These are phyloP conservation scores for Peromyscus polionotus DNA, from an alignment of 2,113 vertebrate genomes.

Conservation along the genomic window DNA sequence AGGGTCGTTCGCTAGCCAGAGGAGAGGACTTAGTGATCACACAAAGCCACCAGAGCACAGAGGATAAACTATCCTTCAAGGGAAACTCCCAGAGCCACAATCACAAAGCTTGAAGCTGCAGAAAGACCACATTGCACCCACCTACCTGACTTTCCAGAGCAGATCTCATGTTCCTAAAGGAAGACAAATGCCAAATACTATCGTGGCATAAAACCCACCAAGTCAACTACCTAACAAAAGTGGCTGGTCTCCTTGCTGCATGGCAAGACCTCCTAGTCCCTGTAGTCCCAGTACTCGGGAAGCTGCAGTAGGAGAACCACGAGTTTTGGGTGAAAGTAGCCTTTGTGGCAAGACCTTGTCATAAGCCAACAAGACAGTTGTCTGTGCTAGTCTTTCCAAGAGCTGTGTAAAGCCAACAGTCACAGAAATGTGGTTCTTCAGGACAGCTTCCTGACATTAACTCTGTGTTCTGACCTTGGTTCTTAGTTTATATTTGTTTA, in stretches of 20 bases:
- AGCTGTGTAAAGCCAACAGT: not conserved
- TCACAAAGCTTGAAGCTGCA: not conserved
- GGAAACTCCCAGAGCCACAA: not conserved
- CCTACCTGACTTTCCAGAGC: not conserved
- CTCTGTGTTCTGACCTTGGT: not conserved
- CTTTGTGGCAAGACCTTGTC: not conserved
- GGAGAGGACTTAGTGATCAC: not conserved
- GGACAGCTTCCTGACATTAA: not conserved
- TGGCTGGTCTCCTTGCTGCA: not conserved
- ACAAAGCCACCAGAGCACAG: too few relatives aligned
- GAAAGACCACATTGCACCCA: not conserved
- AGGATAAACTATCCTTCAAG: not conserved
- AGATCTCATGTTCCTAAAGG: not conserved
- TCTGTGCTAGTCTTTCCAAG: not conserved
- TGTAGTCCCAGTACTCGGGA: not conserved
- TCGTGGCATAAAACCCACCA: not conserved
- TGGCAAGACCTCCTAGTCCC: not conserved
- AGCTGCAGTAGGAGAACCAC: not conserved
- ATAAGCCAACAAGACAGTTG: not conserved
- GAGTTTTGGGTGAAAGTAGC: not conserved
- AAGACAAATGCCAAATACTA: not conserved
- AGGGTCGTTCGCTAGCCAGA: too few relatives aligned
- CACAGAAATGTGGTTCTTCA: not conserved
- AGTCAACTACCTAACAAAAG: not conserved
- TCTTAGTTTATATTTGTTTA: not conserved